Evolutionary conservation across 2,113 vertebrate genomes (phyloP), one percentile per base, ranked within the genome.

Genomic region (Rhegmatorhina hoffmannsi): DNA sequence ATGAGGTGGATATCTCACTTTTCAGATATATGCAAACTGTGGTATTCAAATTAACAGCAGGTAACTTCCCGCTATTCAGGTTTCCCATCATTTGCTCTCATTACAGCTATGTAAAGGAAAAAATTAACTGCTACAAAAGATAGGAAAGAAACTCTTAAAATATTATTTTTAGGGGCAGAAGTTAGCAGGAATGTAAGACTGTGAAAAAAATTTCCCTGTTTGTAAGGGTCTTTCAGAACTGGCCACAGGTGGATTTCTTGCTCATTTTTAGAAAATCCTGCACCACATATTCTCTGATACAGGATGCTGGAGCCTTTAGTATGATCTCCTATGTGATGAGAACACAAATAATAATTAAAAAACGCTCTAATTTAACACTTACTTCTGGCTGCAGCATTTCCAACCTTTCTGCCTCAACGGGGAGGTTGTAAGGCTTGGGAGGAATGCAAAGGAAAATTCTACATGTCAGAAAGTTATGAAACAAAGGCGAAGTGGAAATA

Each of bases 401-500:
- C 40, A 93, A 6, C 17, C 17, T 87, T 19, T 90, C 33, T 84
- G 59, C n/a, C 44, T 92, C 84, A 75, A 36, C 31, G 68, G n/a
- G 23, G 34, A 77, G 25, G 20, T 63, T 70, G 40, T 70, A 69
- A 70, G 43, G 11, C 56, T 81, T 68, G 93, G 73, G 86, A 84
- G 58, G 38, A 84, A 75, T 49, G 87, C 36, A 86, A 89, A 89
- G 58, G 68, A 64, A 96, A 95, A 90, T 83, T 88, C 76, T 90
- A 38, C 60, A 18, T 58, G 86, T 92, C 90, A 90, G 83, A 94
- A 95, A 96, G 94, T 93, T 95, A 96, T 96, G 92, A 96, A 96
- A 94, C 92, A 93, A 94, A 96, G 79, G 92, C 52, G 33, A 96
- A 96, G 86, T 92, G 73, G 49, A 96, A 96, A 96, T 96, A 95